These are phyloP conservation scores for Polypedilum vanderplanki DNA, from an alignment of 1,140 invertebrate genomes.

Conservation along the genomic window DNA sequence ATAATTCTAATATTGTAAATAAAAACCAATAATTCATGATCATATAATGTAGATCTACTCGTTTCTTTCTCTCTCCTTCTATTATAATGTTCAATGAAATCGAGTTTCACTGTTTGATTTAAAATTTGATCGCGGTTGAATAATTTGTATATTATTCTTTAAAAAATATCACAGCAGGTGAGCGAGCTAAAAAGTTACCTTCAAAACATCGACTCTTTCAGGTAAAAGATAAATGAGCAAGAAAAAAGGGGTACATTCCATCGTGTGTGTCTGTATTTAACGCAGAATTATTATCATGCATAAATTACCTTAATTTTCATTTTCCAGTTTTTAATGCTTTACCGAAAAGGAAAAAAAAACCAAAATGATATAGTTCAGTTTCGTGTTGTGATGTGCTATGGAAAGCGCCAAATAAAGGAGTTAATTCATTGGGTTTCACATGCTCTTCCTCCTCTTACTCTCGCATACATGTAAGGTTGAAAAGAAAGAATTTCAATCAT, in stretches of 20 bases:
- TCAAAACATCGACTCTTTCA: background rate
- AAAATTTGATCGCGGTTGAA: background rate
- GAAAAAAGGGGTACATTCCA: background rate
- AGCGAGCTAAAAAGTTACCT: background rate
- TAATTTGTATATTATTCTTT: background rate
- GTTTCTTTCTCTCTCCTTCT: background rate
- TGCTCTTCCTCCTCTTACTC: too few relatives aligned
- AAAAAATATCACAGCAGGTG: background rate
- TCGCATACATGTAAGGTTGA: background rate
- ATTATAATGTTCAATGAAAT: background rate
- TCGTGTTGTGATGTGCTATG: background rate
- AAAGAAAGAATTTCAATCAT: background rate
- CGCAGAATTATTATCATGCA: background rate
- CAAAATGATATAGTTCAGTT: background rate
- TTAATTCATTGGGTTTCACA: too few relatives aligned
- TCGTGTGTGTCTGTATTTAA: background rate
- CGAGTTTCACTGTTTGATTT: conserved; percentile 12
- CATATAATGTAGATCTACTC: background rate
- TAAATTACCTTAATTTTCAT: conserved; percentile 2
- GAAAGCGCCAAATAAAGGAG: background rate
- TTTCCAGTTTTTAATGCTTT: background rate
- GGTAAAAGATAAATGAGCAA: background rate
- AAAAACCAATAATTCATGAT: background rate
- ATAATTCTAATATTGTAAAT: background rate
- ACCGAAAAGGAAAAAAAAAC: background rate